Conservation (phyloP, 1,140 invertebrate genomes). For the Zaprionus lachaisei region DNA sequence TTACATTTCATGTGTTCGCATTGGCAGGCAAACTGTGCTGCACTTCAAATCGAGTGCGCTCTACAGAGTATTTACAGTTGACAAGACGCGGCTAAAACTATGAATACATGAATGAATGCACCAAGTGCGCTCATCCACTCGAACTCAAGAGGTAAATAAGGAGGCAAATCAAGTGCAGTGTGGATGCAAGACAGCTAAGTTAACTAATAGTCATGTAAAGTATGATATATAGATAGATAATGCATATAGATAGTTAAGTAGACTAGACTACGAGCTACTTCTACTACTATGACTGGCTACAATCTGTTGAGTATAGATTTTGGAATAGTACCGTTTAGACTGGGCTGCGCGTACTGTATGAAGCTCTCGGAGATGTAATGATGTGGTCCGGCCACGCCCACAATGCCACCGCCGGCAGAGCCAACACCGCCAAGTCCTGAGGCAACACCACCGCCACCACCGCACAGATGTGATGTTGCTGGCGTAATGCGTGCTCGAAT, state of each 20-base stretch:
- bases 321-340: constrained; percentile 84
- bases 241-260: constrained; percentile 11
- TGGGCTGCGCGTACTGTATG: constrained; percentile 84
- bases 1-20: constrained; percentile 2
- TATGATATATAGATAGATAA: constrained; percentile 15
- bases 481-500: constrained; percentile 72
- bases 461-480: constrained; percentile 63
- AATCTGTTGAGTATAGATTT: constrained; percentile 83
- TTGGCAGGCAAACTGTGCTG: constrained; percentile 38
- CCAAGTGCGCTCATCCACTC: constrained; percentile 44
- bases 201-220: constrained; percentile 2
- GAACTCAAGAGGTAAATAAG: constrained; percentile 50
- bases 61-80: constrained; percentile 34
- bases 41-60: constrained; percentile 3
- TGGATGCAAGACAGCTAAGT: constrained; percentile 47
- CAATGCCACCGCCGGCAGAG: constrained; percentile 50
- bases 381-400: constrained; percentile 75
- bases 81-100: constrained; percentile 32
- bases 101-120: constrained; percentile 50
- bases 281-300: constrained; percentile 48
- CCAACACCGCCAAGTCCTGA: constrained; percentile 13
- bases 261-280: constrained; percentile 34
- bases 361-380: constrained; percentile 84
- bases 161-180: constrained; percentile 36
- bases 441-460: constrained; percentile 23